Evolutionary conservation across 2,888 invertebrate genomes (phyloP).

Genomic region (Carpatolechia fugitivella): DNA sequence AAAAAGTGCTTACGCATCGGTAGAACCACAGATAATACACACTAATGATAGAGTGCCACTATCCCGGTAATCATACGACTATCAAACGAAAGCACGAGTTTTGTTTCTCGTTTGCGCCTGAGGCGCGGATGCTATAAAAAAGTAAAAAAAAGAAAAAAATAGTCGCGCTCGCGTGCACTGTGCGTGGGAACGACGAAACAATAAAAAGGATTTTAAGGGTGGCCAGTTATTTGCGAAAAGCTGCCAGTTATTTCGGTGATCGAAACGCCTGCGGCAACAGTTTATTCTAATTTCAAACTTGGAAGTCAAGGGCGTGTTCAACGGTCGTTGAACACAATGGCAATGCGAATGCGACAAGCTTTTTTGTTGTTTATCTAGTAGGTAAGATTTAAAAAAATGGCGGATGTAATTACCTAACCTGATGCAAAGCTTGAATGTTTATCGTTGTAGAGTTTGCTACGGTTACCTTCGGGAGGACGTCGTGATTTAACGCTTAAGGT

Average conservation of each 20-base stretch:
- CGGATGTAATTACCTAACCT: conserved; percentile 59
- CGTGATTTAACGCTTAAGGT: conserved; percentile 31
- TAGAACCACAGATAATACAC: conserved; percentile 55
- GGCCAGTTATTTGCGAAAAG: conserved; percentile 56
- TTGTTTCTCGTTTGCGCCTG: conserved; percentile 53
- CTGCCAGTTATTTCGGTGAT: conserved; percentile 36
- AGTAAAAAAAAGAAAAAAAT: conserved; percentile 41
- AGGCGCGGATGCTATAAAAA: conserved; percentile 63
- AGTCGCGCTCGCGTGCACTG: conserved; percentile 60
- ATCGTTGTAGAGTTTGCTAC: conserved; percentile 29
- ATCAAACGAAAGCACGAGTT: conserved; percentile 62
- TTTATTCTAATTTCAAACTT: conserved; percentile 22
- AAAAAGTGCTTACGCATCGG: conserved; percentile 59
- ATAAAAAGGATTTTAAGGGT: conserved; percentile 58
- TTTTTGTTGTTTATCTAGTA: conserved; percentile 25
- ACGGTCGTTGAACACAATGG: conserved; percentile 42
- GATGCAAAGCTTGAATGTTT: conserved; percentile 34
- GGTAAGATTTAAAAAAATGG: conserved; percentile 40
- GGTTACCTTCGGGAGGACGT: conserved; percentile 36
- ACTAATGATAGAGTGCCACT: conserved; percentile 61
- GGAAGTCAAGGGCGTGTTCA: conserved; percentile 30
- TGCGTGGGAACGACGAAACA: conserved; percentile 67
- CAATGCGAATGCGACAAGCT: conserved; percentile 47
- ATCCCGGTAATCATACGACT: conserved; percentile 59
- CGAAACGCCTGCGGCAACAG: conserved; percentile 31